Percentiles rank a stretch among this genome's conserved stretches.
Conservation (phyloP, 2,888 invertebrate species). For the Cheilosia pagana region DNA sequence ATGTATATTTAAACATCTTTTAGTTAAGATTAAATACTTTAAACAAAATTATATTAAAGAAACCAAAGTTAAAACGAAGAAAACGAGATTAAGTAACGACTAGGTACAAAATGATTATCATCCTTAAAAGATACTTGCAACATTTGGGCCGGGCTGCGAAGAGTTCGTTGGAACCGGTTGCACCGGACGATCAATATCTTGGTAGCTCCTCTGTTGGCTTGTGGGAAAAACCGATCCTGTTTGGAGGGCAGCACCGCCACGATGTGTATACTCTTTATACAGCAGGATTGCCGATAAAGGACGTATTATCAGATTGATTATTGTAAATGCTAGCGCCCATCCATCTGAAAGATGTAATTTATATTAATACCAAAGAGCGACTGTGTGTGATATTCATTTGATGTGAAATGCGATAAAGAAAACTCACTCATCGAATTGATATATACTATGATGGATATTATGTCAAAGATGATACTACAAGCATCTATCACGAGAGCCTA, state of each 20-base stretch:
- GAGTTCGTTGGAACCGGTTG: slow-evolving; percentile 82
- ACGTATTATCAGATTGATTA: slow-evolving; percentile 81
- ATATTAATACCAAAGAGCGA: background rate
- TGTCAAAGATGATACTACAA: slow-evolving; percentile 83
- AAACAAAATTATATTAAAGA: slow-evolving; percentile 31
- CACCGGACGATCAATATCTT: slow-evolving; percentile 83
- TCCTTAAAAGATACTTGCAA: slow-evolving; percentile 82
- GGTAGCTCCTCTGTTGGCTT: slow-evolving; percentile 82
- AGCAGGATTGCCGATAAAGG: slow-evolving; percentile 81
- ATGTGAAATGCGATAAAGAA: slow-evolving; percentile 6
- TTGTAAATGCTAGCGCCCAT: slow-evolving; percentile 82
- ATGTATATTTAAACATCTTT: background rate
- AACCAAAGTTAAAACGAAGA: slow-evolving; percentile 25
- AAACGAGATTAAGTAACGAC: slow-evolving; percentile 68
- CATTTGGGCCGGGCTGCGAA: slow-evolving; percentile 80
- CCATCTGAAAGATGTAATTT: slow-evolving; percentile 78
- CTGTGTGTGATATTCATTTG: background rate
- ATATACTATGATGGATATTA: slow-evolving; percentile 81
- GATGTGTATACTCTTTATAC: slow-evolving; percentile 82
- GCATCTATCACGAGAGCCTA: slow-evolving; percentile 83
- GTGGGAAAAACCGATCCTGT: slow-evolving; percentile 81
- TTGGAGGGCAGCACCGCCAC: slow-evolving; percentile 80
- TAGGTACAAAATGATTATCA: slow-evolving; percentile 54
- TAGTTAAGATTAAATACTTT: slow-evolving; percentile 7
- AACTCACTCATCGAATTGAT: slow-evolving; percentile 82